phyloP scores from a whole-genome alignment of 2,888 invertebrate genomes.

The Nephrocerus scutellatus region DNA sequence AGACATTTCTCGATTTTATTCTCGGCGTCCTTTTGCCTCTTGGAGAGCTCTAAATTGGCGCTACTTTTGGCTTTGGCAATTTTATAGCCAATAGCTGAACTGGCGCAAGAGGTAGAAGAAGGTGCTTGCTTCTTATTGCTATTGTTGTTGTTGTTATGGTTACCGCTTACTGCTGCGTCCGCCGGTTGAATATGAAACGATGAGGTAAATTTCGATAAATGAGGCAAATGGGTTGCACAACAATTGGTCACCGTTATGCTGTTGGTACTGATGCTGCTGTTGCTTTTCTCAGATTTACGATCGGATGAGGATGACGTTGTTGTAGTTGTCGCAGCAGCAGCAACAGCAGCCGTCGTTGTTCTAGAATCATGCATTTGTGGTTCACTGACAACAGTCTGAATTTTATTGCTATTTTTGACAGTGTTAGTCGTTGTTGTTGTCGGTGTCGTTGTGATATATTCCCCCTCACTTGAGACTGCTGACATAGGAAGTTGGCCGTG shows the following conservation, averaged over 20 bases:
- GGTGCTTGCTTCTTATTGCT: conserved; percentile 3
- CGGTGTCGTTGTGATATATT: conserved; percentile 15
- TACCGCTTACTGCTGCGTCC: conserved; percentile 14
- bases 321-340: conserved; percentile 8
- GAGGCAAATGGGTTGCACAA: conserved; percentile 43
- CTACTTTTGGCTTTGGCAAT: conserved; percentile 34
- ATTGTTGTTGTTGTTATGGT: conserved; percentile 19
- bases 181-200: conserved; percentile 41
- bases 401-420: conserved; percentile 4
- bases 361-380: conserved; percentile 3
- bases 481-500: no score
- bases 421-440: conserved; percentile 25
- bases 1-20: conserved; percentile 46
- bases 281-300: conserved; percentile 45
- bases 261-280: conserved; percentile 40
- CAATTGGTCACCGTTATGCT: conserved; percentile 44
- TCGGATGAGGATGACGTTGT: conserved; percentile 36
- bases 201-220: conserved; percentile 43
- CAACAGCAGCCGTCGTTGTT: conserved; percentile 8
- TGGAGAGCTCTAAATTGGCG: conserved; percentile 32
- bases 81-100: conserved; percentile 21
- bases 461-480: conserved; percentile 17
- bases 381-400: conserved; percentile 9
- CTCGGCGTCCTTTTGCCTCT: conserved; percentile 45
- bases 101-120: no score